phyloP scores from a whole-genome alignment of 35 echinoderm and acorn worm species.

The Lytechinus variegatus region DNA sequence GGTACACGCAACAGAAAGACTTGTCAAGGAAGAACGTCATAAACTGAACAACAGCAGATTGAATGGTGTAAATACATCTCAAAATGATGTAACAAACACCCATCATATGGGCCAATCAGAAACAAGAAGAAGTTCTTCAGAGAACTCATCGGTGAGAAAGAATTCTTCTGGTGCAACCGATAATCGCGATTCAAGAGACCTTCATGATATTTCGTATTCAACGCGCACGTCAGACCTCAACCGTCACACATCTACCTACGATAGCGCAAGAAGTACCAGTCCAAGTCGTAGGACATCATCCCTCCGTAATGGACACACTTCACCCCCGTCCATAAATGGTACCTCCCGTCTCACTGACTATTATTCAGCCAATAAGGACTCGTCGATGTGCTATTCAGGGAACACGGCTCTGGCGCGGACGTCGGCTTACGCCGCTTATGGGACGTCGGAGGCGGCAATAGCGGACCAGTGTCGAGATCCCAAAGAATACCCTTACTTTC shows the following conservation, averaged over 20 bases:
- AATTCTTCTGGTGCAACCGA: constrained; percentile 35
- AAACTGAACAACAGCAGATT: constrained; percentile 53
- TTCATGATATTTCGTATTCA: constrained; percentile 27
- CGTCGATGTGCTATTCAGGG: constrained; percentile 68
- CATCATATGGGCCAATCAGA: constrained; percentile 28
- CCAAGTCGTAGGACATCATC: neutral
- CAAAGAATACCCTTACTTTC: constrained; percentile 66
- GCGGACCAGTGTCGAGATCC: constrained; percentile 51
- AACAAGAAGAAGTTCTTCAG: constrained; percentile 27
- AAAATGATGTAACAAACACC: neutral
- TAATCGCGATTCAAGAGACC: constrained; percentile 31
- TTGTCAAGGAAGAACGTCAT: constrained; percentile 66
- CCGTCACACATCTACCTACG: neutral
- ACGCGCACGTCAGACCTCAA: neutral
- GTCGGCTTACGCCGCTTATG: constrained; percentile 52
- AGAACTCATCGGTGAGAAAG: constrained; percentile 46
- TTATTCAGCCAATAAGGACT: constrained; percentile 56
- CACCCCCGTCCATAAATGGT: constrained; percentile 35
- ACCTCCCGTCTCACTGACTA: constrained; percentile 48
- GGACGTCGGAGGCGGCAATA: constrained; percentile 46
- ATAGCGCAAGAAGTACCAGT: constrained; percentile 2
- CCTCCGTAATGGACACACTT: constrained; percentile 57
- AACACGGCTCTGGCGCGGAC: constrained; percentile 42
- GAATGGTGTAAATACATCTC: constrained; percentile 44
- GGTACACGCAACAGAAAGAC: constrained; percentile 62